These are phyloP conservation scores for Drosophila teissieri DNA, from an alignment of 1,140 invertebrate species.

Conservation along the genomic window DNA sequence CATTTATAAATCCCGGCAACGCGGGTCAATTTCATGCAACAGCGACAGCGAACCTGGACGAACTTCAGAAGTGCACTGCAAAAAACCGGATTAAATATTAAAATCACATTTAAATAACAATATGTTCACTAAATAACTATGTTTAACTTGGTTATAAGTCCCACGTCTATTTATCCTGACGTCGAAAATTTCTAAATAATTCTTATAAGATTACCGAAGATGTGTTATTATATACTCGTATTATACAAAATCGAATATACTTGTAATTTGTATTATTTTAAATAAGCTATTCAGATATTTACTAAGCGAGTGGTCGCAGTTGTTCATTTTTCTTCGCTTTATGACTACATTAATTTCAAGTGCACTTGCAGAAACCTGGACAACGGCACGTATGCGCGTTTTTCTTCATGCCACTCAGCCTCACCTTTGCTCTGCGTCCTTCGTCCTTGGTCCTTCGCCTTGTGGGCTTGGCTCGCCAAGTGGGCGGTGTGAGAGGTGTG, in stretches of 20 bases:
- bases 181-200: too few relatives aligned
- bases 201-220: too few relatives aligned
- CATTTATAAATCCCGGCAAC: conserved; percentile 75
- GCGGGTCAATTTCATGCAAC: conserved; percentile 81
- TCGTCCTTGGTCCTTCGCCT: conserved; percentile 2
- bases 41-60: conserved; percentile 50
- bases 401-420: conserved; percentile 54
- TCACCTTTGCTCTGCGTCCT: conserved; percentile 37
- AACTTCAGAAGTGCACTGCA: conserved; percentile 21
- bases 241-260: too few relatives aligned
- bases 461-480: background rate
- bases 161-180: too few relatives aligned
- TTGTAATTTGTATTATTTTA: too few relatives aligned
- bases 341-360: background rate
- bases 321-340: background rate
- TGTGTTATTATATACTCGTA: too few relatives aligned
- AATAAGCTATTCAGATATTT: background rate
- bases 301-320: too few relatives aligned
- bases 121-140: too few relatives aligned
- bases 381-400: conserved; percentile 77
- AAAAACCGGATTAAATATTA: background rate
- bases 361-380: conserved; percentile 52
- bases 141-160: too few relatives aligned
- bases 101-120: too few relatives aligned
- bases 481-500: conserved; percentile 25